Base-by-base conservation (phyloP, 1,140 invertebrate species). In the Bemisia tabaci region DNA sequence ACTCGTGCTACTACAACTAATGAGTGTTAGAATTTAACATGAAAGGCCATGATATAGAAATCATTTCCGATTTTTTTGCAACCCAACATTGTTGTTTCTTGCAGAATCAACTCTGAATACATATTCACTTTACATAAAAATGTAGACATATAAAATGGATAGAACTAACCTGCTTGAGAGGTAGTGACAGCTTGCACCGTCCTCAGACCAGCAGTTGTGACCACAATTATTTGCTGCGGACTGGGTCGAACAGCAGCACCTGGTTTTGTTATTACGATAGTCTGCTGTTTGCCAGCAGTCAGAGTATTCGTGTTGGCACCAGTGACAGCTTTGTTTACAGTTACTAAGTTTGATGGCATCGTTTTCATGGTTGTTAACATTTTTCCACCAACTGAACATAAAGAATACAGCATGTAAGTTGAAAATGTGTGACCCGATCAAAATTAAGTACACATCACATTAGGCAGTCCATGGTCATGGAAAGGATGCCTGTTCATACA, bases 161-260 rank as follows among this genome's bases (percentile, higher is more conserved):
- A 0, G 79, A 77, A 59, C 79, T 75, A 71, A 65, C 77, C 76
- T 26, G 84, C 78, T 71, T 85, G 83, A 1, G 81, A 79, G 1
- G 82, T 85, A 12, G 85, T 83, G 0, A 83, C 76, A 11, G 82
- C 82, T 72, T 85, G 83, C 60, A 86, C 82, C 23, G 85, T 82
- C 65, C 86, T 79, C 23, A 88, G 73, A 65, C 79, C 80, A 1
- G 83, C 81, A 5, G 82, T 85, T 1, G 86, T 86, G 12, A 86
- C 87, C 0, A 89, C 87, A n/a, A 90, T 85, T 59, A 87, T 82
- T 26, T 87, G 85, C 67, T 83, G 85, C 72, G 85, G 33, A 77
- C 74, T 62, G 81, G 77, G 22, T 82, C 80, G 12, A 82, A 72
- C 79, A 33, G 78, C 84, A 68, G 74, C 80, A 2, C 80, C 79